Evolutionary conservation across 2,888 invertebrate species (phyloP), one percentile per base, ranked within the genome.

Genomic region (Apodemia zela): DNA sequence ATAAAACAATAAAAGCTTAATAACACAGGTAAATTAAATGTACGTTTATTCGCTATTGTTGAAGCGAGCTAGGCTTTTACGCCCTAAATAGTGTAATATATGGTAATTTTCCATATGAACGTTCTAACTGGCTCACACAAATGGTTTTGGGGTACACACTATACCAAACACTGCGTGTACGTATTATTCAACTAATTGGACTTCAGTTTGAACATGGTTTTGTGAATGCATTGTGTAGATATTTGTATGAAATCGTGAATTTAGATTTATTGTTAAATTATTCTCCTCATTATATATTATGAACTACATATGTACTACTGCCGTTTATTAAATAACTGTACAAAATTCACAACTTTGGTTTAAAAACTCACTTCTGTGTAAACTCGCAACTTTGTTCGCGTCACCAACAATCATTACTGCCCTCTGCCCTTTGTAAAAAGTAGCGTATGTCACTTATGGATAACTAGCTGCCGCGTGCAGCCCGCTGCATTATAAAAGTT

Each of bases 41-140:
- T 47, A 58, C 59, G 35, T 47, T 59, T 58, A 63, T 63, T 63
- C 59, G 58, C 63, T 63, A 63, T 63, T 63, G 63, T 63, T 59
- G 33, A 57, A 54, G 61, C 38, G 21, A n/a, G 3, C 58, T 59
- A 18, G 38, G 59, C 62, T 49, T 62, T 54, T 18, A 42, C 54
- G 62, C 57, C 21, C 60, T n/a, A 45, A 60, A 60, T 60, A 60
- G 15, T 42, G 45, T 60, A 59, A 62, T 63, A 21, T 63, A 59
- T 63, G 63, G 47, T 63, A 59, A 63, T 63, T 63, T 63, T 59
- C 59, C 47, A 47, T 45, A 45, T 45, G 60, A 60, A 45, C 47
- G 47, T 47, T 21, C 45, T 29, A 58, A 62, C 58, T 49, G n/a
- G 59, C 49, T 57, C 33, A 45, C 47, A 29, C 11, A 25, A 63